Conservation (phyloP, 2,113 vertebrate genomes). For the Rhabdornis inornatus region DNA sequence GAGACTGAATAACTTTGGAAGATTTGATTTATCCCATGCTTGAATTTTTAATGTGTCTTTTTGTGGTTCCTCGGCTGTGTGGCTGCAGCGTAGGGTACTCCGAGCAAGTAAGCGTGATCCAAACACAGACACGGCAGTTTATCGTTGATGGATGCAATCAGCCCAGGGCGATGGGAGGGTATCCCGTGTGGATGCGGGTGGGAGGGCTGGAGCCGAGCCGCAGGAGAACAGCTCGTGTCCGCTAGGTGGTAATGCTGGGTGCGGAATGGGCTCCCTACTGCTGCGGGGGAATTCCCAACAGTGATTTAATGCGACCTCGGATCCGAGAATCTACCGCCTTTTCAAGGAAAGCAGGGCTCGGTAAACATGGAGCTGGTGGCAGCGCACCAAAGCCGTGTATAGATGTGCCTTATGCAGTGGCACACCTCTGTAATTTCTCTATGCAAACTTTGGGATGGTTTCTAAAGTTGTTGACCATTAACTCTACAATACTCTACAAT, state of each 20-base stretch:
- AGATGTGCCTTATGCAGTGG: neutral
- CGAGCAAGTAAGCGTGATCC: neutral
- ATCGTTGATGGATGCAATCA: accelerated
- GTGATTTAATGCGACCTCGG: neutral
- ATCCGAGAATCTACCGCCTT: neutral
- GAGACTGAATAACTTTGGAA: neutral
- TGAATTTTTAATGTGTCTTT: neutral
- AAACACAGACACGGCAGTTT: neutral
- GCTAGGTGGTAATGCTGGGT: neutral
- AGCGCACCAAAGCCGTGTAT: neutral
- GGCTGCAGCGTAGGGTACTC: neutral
- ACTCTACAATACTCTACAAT: neutral
- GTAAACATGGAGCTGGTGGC: neutral
- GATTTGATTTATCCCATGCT: neutral
- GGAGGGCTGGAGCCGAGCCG: neutral
- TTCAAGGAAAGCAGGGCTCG: neutral
- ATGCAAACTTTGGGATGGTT: neutral
- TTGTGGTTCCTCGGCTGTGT: neutral
- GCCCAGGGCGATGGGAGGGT: accelerated
- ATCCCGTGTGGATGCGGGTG: accelerated
- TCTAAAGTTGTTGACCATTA: neutral
- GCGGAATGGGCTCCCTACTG: neutral
- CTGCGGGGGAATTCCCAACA: neutral
- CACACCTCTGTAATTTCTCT: neutral
- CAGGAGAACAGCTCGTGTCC: neutral